Evolutionary conservation across 2,113 vertebrate genomes (phyloP).

Genomic region (Proteles cristata): DNA sequence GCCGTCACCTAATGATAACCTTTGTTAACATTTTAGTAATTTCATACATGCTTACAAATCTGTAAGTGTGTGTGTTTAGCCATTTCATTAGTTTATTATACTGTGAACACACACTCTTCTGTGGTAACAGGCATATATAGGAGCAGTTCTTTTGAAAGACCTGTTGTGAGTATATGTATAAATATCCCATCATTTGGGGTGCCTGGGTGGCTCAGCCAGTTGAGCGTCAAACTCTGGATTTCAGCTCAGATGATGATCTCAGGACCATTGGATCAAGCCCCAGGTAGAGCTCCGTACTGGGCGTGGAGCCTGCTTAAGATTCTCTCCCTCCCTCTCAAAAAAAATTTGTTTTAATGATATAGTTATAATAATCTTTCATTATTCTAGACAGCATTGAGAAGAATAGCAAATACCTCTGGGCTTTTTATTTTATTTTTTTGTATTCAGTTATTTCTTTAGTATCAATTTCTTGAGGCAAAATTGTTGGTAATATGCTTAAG

Average conservation of each 20-base stretch:
- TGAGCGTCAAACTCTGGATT: too few relatives aligned
- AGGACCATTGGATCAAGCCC: too few relatives aligned
- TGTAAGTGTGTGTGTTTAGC: not conserved
- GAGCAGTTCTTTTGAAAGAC: not conserved
- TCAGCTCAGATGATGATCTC: too few relatives aligned
- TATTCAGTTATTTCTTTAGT: not conserved
- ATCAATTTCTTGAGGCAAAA: not conserved
- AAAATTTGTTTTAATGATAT: too few relatives aligned
- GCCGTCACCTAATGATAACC: not conserved
- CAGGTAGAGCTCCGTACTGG: too few relatives aligned
- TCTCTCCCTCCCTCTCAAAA: too few relatives aligned
- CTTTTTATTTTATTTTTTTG: not conserved
- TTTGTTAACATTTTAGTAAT: constrained; percentile 8
- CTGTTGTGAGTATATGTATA: not conserved
- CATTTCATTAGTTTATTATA: not conserved
- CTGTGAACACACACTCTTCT: not conserved
- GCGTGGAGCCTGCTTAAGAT: too few relatives aligned
- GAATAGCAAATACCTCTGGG: not conserved
- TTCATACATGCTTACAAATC: not conserved
- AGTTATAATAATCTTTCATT: not conserved
- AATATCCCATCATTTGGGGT: not conserved
- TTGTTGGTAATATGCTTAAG: not conserved
- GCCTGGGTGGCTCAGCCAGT: too few relatives aligned
- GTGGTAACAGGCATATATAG: not conserved
- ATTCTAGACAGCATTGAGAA: not conserved